Evolutionary conservation across 2,113 vertebrate species (phyloP).

Genomic region (Brachypodius melanocephalos): DNA sequence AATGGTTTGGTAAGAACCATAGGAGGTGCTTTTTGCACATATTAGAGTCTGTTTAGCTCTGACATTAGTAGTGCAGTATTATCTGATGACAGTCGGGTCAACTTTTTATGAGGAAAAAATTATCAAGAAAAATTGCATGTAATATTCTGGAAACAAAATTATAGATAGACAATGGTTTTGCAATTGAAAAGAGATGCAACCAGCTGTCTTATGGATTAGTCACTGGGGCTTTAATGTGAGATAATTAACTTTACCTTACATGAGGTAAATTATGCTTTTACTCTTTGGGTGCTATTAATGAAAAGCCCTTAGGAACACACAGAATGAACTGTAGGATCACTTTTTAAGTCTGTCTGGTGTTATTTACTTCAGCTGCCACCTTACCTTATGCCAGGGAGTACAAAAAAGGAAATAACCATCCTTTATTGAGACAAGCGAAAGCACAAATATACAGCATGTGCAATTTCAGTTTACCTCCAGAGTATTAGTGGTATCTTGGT

Average conservation of each 20-base stretch:
- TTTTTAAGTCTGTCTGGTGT: constrained; percentile 6
- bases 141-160: constrained; percentile 6
- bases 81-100: neutral
- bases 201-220: constrained; percentile 21
- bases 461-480: neutral
- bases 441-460: neutral
- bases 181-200: constrained; percentile 4
- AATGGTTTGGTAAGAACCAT: neutral
- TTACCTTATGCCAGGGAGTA: neutral
- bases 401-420: neutral
- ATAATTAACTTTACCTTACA: constrained; percentile 56
- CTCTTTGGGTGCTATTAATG: neutral
- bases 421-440: neutral
- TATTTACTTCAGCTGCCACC: constrained; percentile 1
- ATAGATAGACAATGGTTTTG: neutral
- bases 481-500: neutral
- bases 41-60: neutral
- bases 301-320: neutral
- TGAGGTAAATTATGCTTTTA: constrained; percentile 37
- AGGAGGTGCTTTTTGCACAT: neutral
- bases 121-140: neutral
- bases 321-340: constrained; percentile 3
- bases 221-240: neutral
- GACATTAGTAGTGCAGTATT: neutral
- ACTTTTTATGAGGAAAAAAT: constrained; percentile 25